phyloP scores from a whole-genome alignment of 2,113 vertebrate species.

The Philantomba maxwellii region DNA sequence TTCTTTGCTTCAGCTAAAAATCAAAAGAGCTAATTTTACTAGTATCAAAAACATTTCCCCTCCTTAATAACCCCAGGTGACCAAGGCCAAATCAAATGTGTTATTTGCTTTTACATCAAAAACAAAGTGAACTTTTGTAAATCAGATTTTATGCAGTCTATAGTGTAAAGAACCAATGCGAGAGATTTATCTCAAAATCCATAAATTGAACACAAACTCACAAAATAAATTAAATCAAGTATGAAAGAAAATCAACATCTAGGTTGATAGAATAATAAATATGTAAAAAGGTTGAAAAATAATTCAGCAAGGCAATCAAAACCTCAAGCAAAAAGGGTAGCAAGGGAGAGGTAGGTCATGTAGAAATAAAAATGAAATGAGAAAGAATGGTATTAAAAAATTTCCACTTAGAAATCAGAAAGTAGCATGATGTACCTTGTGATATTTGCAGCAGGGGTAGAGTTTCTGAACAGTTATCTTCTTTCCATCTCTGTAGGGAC shows the following conservation, averaged over 20 bases:
- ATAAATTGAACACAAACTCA: constrained; percentile 67
- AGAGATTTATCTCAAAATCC: constrained; percentile 67
- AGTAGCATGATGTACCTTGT: neutral
- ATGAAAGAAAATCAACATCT: constrained; percentile 71
- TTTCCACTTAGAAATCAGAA: constrained; percentile 26
- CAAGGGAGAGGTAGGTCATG: neutral
- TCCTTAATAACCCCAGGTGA: constrained; percentile 44
- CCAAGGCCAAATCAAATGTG: constrained; percentile 62
- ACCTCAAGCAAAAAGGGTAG: neutral
- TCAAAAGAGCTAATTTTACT: constrained; percentile 56
- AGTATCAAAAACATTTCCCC: constrained; percentile 52
- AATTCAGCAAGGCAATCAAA: constrained; percentile 14
- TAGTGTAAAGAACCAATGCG: constrained; percentile 58
- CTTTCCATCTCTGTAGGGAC: neutral
- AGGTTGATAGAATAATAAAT: constrained; percentile 60
- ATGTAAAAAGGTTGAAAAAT: constrained; percentile 61
- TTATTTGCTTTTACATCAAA: constrained; percentile 69
- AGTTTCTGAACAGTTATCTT: constrained; percentile 28
- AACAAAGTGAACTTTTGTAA: constrained; percentile 61
- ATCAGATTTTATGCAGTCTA: constrained; percentile 56
- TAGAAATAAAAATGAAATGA: constrained; percentile 20
- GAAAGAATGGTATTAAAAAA: neutral
- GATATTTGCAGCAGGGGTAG: neutral
- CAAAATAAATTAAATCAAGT: constrained; percentile 71
- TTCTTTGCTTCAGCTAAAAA: constrained; percentile 65